phyloP scores from a whole-genome alignment of 1,140 invertebrate species.

The Lordiphosa mommai region DNA sequence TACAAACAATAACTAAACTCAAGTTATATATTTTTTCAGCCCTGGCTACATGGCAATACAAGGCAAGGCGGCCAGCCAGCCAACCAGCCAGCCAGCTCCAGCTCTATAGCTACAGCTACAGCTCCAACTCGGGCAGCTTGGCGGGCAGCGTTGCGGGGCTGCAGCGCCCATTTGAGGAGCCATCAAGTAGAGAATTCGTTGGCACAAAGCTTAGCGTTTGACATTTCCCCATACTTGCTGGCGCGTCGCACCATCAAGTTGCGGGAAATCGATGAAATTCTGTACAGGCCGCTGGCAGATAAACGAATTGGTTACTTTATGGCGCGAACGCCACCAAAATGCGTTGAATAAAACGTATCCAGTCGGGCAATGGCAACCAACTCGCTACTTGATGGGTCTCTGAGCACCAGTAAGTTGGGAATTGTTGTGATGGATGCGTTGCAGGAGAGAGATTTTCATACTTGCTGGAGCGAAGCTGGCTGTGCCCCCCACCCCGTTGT shows the following conservation, averaged over 20 bases:
- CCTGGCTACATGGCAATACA: slow-evolving; percentile 47
- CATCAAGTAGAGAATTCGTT: slow-evolving; percentile 64
- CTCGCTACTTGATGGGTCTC: slow-evolving; percentile 42
- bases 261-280: slow-evolving; percentile 45
- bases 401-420: slow-evolving; percentile 51
- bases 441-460: slow-evolving; percentile 20
- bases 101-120: slow-evolving; percentile 35
- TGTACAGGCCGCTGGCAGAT: slow-evolving; percentile 34
- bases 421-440: slow-evolving; percentile 24
- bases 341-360: slow-evolving; percentile 36
- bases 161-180: slow-evolving; percentile 75
- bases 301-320: slow-evolving; percentile 68
- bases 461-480: slow-evolving; percentile 51
- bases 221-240: slow-evolving; percentile 78
- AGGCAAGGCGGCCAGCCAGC: slow-evolving; percentile 52
- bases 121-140: slow-evolving; percentile 26
- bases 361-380: slow-evolving; percentile 21
- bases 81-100: slow-evolving; percentile 48
- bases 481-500: slow-evolving; percentile 49
- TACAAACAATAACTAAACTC: slow-evolving; percentile 1
- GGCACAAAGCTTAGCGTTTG: slow-evolving; percentile 61
- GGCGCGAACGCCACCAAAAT: slow-evolving; percentile 74
- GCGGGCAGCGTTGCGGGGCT: slow-evolving; percentile 46
- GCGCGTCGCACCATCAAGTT: slow-evolving; percentile 68
- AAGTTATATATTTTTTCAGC: slow-evolving; percentile 10